Conservation (phyloP, 1,140 invertebrate species). For the Zaprionus vittiger region DNA sequence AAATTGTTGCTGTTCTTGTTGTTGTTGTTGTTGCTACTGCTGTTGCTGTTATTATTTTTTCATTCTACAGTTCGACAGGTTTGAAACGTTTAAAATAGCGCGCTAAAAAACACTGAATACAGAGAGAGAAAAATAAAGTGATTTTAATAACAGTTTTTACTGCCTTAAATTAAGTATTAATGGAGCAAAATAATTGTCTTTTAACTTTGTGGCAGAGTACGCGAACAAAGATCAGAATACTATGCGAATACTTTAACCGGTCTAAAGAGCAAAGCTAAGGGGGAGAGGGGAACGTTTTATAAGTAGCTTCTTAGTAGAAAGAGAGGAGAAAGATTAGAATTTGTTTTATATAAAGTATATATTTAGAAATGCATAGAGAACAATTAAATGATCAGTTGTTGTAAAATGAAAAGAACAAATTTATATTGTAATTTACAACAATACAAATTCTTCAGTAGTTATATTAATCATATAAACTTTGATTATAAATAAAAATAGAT, state of each 20-base stretch:
- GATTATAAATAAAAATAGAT: no score
- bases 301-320: neutral
- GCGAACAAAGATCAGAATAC: neutral
- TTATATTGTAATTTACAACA: no score
- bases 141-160: constrained; percentile 9
- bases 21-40: neutral
- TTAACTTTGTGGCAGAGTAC: neutral
- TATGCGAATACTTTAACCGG: neutral
- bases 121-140: constrained; percentile 5
- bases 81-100: constrained; percentile 1
- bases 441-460: no score
- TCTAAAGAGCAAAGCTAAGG: neutral
- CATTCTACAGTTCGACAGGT: constrained; percentile 16
- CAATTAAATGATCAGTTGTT: neutral
- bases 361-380: neutral
- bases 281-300: neutral
- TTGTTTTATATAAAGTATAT: neutral
- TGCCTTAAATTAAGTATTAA: constrained; percentile 1
- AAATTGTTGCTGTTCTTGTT: constrained; percentile 10
- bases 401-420: no score
- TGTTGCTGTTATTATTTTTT: constrained; percentile 6
- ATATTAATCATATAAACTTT: no score
- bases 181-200: neutral
- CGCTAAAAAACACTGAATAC: neutral
- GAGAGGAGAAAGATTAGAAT: neutral